These are phyloP conservation scores for Pangasius larnaudii DNA, from an alignment of 2,797 vertebrate genomes.

Conservation along the genomic window DNA sequence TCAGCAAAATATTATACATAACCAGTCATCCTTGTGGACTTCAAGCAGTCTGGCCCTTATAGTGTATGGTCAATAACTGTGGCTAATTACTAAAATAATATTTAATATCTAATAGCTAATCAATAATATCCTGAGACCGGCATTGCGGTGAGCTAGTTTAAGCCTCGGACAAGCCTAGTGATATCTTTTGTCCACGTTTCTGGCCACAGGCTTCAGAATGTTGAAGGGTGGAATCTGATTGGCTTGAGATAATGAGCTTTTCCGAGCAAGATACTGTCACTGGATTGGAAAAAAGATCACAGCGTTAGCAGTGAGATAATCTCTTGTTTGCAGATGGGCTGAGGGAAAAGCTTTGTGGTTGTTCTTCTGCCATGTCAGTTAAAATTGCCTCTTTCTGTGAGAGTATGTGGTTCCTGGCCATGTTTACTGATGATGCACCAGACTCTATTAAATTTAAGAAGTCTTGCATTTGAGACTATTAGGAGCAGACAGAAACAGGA, in stretches of 20 bases:
- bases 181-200: background rate
- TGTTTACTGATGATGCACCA: background rate
- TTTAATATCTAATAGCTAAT: no score
- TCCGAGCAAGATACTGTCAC: background rate
- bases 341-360: constrained; percentile 17
- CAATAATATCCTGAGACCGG: background rate
- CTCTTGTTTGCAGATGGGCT: constrained; percentile 14
- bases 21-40: background rate
- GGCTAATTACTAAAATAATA: background rate
- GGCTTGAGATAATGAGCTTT: constrained; percentile 8
- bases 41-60: background rate
- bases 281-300: constrained; percentile 6
- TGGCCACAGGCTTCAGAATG: background rate
- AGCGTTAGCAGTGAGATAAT: constrained; percentile 3
- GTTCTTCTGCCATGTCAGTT: constrained; percentile 7
- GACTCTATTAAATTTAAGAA: background rate
- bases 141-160: background rate
- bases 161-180: background rate
- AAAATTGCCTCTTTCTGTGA: constrained; percentile 5
- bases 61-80: background rate
- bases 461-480: background rate
- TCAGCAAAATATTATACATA: background rate
- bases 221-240: background rate
- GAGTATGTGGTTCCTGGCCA: background rate
- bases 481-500: background rate